phyloP scores from a whole-genome alignment of 2,797 vertebrate genomes.

The Siniperca undulata region DNA sequence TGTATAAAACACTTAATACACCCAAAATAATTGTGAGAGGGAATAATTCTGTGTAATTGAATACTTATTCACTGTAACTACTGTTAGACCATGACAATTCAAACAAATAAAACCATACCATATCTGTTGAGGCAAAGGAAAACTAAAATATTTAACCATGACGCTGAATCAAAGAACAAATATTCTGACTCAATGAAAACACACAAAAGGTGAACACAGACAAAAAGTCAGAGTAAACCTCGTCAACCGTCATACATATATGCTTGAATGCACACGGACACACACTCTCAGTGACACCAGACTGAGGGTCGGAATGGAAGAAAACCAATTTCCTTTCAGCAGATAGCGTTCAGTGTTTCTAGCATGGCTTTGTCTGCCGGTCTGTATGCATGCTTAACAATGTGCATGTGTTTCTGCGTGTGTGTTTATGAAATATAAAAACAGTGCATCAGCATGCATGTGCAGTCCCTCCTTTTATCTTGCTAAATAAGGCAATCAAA shows the following conservation, averaged over 20 bases:
- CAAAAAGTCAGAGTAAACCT: constrained; percentile 20
- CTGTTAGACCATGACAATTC: neutral
- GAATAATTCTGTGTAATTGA: neutral
- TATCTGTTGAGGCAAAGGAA: neutral
- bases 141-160: constrained; percentile 21
- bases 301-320: constrained; percentile 28
- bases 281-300: constrained; percentile 25
- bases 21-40: neutral
- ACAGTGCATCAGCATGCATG: neutral
- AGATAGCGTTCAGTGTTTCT: constrained; percentile 46
- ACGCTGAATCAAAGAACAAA: constrained; percentile 21
- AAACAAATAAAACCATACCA: constrained; percentile 10
- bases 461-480: constrained; percentile 23
- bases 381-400: constrained; percentile 5
- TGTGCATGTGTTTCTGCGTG: neutral
- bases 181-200: constrained; percentile 20
- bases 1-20: neutral
- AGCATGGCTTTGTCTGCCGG: constrained; percentile 15
- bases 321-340: constrained; percentile 56
- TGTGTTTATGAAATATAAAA: constrained; percentile 10
- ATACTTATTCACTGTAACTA: neutral
- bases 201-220: constrained; percentile 4
- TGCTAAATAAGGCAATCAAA: too few species aligned
- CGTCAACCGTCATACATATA: neutral
- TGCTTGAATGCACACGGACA: constrained; percentile 40